Evolutionary conservation across 2,113 vertebrate genomes (phyloP).

Genomic region (Centropus unirufus): DNA sequence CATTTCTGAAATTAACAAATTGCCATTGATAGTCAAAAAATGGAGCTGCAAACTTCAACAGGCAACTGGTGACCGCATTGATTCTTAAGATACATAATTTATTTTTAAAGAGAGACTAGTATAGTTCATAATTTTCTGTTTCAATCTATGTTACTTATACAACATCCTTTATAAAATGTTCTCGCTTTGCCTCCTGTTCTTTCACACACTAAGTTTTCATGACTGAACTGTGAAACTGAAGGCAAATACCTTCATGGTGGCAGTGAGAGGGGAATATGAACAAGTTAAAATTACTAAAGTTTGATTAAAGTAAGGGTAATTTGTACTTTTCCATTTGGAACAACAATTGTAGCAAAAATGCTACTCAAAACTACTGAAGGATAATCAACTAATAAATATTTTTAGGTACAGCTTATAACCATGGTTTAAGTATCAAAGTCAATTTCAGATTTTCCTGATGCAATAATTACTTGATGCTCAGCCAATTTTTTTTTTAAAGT

Average conservation of each 20-base stretch:
- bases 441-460: background rate
- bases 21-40: background rate
- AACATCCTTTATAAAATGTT: background rate
- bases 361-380: background rate
- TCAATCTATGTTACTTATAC: background rate
- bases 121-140: background rate
- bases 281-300: background rate
- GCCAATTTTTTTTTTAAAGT: background rate
- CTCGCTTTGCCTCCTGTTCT: background rate
- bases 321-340: background rate
- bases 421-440: background rate
- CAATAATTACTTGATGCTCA: background rate
- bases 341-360: background rate
- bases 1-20: background rate
- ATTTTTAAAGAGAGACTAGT: too few relatives aligned
- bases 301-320: background rate
- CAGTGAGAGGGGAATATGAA: background rate
- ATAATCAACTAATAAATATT: background rate
- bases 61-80: background rate
- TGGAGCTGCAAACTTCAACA: background rate
- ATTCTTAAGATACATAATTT: background rate
- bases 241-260: background rate
- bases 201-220: background rate
- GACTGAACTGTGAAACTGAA: background rate
- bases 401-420: background rate